Evolutionary conservation across 2,797 vertebrate genomes (phyloP).

Genomic region (Enteromius trimaculatus): DNA sequence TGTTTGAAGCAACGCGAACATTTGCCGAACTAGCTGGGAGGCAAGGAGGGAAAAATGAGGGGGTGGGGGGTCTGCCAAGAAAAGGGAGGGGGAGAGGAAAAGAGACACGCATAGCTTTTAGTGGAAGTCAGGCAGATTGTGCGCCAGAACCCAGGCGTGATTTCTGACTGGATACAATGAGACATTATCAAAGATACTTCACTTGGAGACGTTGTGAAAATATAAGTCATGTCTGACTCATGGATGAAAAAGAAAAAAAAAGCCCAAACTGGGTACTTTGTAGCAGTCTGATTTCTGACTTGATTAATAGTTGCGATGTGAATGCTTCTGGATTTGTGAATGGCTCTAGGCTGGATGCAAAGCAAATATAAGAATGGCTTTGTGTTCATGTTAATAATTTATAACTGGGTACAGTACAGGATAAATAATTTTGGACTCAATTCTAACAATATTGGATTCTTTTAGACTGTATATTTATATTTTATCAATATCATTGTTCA

Average conservation of each 20-base stretch:
- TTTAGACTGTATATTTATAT: background rate
- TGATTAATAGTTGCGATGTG: background rate
- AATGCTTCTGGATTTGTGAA: background rate
- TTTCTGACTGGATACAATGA: conserved; percentile 48
- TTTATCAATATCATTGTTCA: background rate
- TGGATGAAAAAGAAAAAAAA: too few relatives aligned
- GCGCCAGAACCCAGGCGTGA: conserved; percentile 50
- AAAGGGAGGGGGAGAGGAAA: conserved; percentile 46
- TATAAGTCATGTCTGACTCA: background rate
- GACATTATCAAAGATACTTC: background rate
- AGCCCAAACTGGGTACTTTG: background rate
- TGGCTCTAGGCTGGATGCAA: background rate
- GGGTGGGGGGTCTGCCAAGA: conserved; percentile 56
- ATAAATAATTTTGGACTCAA: background rate
- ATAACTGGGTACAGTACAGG: background rate
- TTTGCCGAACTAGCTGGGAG: conserved; percentile 72
- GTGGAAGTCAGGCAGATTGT: conserved; percentile 56
- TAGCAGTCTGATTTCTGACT: background rate
- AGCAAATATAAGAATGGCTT: background rate
- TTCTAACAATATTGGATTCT: background rate
- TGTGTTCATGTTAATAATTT: background rate
- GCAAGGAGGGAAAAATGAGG: conserved; percentile 70
- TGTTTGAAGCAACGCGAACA: conserved; percentile 57
- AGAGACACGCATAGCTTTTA: conserved; percentile 58
- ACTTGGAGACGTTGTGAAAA: background rate